A percentile compares a stretch with the other conserved stretches of the same genome.
Conservation (phyloP, 2,113 vertebrate species). For the Cettia cetti region DNA sequence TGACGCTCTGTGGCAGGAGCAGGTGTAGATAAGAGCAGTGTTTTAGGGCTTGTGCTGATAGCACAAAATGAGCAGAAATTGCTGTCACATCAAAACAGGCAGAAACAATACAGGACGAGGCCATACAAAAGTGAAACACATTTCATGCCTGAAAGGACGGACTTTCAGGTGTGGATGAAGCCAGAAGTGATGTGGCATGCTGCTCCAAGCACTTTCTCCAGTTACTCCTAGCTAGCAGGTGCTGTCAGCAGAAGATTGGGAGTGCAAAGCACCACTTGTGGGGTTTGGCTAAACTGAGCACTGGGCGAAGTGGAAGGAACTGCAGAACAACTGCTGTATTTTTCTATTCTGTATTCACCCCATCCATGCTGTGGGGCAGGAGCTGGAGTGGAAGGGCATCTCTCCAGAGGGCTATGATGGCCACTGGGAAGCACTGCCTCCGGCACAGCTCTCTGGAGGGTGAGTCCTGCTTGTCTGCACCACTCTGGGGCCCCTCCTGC, state of each 20-base stretch:
- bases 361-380: neutral
- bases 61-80: neutral
- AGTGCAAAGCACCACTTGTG: neutral
- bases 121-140: neutral
- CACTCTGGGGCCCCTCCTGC: neutral
- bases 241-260: neutral
- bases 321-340: neutral
- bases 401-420: neutral
- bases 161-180: neutral
- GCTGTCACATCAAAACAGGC: neutral
- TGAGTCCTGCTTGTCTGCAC: neutral
- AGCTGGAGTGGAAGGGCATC: neutral
- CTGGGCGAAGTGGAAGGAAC: neutral
- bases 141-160: neutral
- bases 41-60: neutral
- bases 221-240: neutral
- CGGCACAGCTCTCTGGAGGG: rapidly evolving
- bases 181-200: neutral
- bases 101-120: neutral
- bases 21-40: neutral
- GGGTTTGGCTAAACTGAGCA: neutral
- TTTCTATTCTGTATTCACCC: neutral
- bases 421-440: neutral
- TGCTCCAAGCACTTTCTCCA: neutral
- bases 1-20: neutral